phyloP scores from a whole-genome alignment of 2,888 invertebrate species.

The Caenorhabditis angaria region DNA sequence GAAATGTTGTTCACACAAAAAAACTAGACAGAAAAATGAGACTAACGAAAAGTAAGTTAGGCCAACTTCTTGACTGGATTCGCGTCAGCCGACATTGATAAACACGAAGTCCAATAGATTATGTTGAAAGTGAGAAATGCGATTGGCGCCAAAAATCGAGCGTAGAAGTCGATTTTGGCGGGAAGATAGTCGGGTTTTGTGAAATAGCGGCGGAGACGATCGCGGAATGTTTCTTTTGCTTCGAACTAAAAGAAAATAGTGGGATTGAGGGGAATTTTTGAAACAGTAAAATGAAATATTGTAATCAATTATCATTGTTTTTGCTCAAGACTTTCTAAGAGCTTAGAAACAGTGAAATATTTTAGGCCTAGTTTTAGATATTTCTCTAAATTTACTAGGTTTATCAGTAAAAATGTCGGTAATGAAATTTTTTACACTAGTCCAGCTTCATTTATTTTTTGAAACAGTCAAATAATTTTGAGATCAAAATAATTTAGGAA shows the following conservation, averaged over 20 bases:
- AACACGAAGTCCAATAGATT: constrained; percentile 62
- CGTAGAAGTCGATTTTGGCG: constrained; percentile 91
- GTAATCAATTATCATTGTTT: no score
- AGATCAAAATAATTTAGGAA: no score
- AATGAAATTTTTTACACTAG: no score
- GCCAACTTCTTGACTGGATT: constrained; percentile 22
- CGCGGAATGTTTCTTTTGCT: constrained; percentile 37
- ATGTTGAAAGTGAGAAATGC: constrained; percentile 67
- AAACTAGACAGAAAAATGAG: neutral
- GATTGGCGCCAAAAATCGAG: constrained; percentile 74
- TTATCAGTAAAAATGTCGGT: no score
- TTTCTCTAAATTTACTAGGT: no score
- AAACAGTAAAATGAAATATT: no score
- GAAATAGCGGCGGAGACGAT: constrained; percentile 56
- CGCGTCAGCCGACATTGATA: constrained; percentile 51
- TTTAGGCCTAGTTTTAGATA: no score
- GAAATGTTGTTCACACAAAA: constrained; percentile 2
- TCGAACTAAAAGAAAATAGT: constrained; percentile 43
- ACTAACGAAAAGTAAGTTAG: neutral
- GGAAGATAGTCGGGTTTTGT: constrained; percentile 69
- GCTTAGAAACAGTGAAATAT: no score
- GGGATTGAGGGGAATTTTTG: no score
- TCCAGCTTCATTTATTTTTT: no score
- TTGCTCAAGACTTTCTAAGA: no score
- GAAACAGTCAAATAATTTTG: no score